Evolutionary conservation across 2,797 vertebrate species (phyloP).

Genomic region (Micrastur ruficollis): DNA sequence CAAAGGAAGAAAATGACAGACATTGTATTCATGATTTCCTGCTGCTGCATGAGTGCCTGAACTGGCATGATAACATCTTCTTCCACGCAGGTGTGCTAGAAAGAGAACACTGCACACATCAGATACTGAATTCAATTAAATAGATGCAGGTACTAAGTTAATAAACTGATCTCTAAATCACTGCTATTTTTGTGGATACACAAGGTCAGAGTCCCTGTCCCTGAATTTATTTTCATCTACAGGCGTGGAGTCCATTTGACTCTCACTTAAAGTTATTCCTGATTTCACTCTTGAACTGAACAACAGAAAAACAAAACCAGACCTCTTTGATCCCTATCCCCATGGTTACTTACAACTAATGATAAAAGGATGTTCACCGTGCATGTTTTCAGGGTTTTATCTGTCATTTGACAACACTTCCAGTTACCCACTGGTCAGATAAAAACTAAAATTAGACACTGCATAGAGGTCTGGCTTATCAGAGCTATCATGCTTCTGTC

Average conservation of each 20-base stretch:
- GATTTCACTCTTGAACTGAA: background rate
- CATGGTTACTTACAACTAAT: background rate
- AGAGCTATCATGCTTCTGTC: background rate
- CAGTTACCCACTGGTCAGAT: background rate
- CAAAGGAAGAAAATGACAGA: background rate
- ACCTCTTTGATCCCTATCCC: background rate
- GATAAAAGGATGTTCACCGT: background rate
- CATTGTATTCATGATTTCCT: background rate
- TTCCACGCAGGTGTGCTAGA: background rate
- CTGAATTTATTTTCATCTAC: background rate
- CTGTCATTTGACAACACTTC: background rate
- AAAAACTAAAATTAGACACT: conserved; percentile 42
- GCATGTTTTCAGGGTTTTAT: background rate
- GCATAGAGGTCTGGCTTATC: background rate
- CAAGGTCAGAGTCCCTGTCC: background rate
- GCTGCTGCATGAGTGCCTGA: background rate
- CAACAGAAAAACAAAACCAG: background rate
- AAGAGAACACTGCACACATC: background rate
- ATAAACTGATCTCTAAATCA: background rate
- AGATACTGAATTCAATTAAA: background rate
- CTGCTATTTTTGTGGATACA: background rate
- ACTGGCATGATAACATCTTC: background rate
- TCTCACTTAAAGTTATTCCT: background rate
- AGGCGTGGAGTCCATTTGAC: background rate
- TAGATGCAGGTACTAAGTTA: background rate